Percentiles rank a stretch among this genome's conserved stretches.
phyloP scores from a whole-genome alignment of 2,888 invertebrate genomes.

The Parasteatoda lunata region DNA sequence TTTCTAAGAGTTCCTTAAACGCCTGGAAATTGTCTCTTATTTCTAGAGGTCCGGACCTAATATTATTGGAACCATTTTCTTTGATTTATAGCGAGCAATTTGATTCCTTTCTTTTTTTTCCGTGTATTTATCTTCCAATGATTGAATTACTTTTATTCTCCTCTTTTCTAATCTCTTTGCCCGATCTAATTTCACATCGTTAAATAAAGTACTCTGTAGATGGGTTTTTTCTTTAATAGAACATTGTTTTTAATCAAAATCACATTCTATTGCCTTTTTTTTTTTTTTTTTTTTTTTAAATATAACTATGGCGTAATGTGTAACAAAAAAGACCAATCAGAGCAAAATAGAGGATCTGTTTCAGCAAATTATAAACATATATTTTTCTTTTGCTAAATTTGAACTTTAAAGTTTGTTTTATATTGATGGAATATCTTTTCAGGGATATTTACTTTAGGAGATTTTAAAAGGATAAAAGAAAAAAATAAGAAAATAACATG shows the following conservation, averaged over 20 bases:
- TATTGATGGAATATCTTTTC: no score
- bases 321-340: no score
- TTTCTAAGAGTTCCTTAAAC: conserved; percentile 47
- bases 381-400: no score
- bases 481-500: no score
- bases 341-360: no score
- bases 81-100: conserved; percentile 62
- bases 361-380: no score
- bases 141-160: conserved; percentile 38
- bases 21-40: conserved; percentile 60
- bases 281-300: no score
- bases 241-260: conserved; percentile 3
- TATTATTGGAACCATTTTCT: conserved; percentile 65
- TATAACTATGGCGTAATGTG: no score
- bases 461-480: no score
- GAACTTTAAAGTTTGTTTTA: no score
- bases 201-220: conserved; percentile 44
- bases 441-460: no score
- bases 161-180: conserved; percentile 16
- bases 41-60: conserved; percentile 36
- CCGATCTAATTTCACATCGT: conserved; percentile 59
- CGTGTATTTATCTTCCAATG: conserved; percentile 58
- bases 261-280: not conserved
- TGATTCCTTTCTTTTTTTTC: conserved; percentile 37
- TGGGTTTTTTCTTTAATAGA: conserved; percentile 28